These are phyloP conservation scores for Sisyra nigra DNA, from an alignment of 2,888 invertebrate species.

Conservation along the genomic window DNA sequence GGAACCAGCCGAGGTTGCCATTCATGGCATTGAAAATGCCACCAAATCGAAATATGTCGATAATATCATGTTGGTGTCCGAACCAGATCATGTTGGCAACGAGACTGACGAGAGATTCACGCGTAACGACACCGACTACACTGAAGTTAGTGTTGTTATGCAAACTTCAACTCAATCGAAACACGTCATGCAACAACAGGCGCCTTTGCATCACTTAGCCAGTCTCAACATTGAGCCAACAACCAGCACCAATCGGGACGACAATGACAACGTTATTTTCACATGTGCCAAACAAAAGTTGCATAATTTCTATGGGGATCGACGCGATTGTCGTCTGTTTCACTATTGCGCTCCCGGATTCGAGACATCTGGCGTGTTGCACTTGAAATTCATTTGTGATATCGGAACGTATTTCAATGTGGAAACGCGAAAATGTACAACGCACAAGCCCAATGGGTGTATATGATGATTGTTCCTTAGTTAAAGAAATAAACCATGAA, in stretches of 20 bases:
- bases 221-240: neutral
- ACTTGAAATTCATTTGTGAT: constrained; percentile 42
- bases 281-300: constrained; percentile 35
- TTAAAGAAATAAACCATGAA: no score
- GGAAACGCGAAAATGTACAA: constrained; percentile 31
- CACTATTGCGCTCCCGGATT: constrained; percentile 44
- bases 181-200: no score
- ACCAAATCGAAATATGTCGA: constrained; percentile 8
- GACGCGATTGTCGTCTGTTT: constrained; percentile 38
- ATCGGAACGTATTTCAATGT: constrained; percentile 37
- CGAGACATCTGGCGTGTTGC: constrained; percentile 33
- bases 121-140: constrained; percentile 7
- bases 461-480: constrained; percentile 6
- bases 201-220: neutral
- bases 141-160: neutral
- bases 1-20: constrained; percentile 2
- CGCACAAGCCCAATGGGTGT: constrained; percentile 24
- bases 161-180: constrained; percentile 3
- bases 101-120: neutral
- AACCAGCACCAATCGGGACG: no score
- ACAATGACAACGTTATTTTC: constrained; percentile 23
- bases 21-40: constrained; percentile 7
- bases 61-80: constrained; percentile 6
- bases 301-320: constrained; percentile 38
- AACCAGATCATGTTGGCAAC: neutral